Evolutionary conservation across 2,113 vertebrate genomes (phyloP).

Genomic region (Anhinga rufa): DNA sequence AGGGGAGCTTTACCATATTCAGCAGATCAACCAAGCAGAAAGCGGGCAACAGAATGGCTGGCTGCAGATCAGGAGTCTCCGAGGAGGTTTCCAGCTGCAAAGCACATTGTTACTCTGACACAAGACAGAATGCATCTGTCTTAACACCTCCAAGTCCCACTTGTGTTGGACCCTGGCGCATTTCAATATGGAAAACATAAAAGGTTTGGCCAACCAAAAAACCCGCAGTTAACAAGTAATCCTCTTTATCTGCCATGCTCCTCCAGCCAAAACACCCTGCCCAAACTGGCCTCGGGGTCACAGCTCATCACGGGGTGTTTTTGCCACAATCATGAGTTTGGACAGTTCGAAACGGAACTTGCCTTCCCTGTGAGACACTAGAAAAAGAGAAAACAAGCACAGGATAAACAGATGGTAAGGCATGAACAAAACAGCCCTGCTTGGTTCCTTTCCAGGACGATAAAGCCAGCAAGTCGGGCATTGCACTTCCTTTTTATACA

Average conservation of each 20-base stretch:
- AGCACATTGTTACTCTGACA: not conserved
- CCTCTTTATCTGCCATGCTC: not conserved
- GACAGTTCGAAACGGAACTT: constrained; percentile 89
- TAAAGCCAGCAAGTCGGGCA: not conserved
- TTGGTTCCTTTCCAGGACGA: not conserved
- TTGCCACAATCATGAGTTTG: constrained; percentile 83
- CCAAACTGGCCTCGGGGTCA: constrained; percentile 42
- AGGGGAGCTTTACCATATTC: not conserved
- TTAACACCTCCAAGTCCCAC: not conserved
- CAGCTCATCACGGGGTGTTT: constrained; percentile 78
- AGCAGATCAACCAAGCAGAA: not conserved
- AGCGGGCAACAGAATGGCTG: not conserved
- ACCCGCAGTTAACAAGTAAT: not conserved
- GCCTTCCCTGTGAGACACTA: constrained; percentile 88
- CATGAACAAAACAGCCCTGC: not conserved
- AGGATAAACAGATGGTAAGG: not conserved
- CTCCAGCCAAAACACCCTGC: not conserved
- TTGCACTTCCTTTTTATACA: not conserved
- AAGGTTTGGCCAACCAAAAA: not conserved
- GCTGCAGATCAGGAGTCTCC: not conserved
- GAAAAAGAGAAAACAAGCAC: not conserved
- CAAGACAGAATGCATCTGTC: not conserved
- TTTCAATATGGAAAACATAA: not conserved
- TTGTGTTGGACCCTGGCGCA: not conserved
- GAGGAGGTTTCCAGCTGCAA: not conserved